These are phyloP conservation scores for Labeo catla DNA, from an alignment of 2,113 vertebrate genomes.

Conservation along the genomic window DNA sequence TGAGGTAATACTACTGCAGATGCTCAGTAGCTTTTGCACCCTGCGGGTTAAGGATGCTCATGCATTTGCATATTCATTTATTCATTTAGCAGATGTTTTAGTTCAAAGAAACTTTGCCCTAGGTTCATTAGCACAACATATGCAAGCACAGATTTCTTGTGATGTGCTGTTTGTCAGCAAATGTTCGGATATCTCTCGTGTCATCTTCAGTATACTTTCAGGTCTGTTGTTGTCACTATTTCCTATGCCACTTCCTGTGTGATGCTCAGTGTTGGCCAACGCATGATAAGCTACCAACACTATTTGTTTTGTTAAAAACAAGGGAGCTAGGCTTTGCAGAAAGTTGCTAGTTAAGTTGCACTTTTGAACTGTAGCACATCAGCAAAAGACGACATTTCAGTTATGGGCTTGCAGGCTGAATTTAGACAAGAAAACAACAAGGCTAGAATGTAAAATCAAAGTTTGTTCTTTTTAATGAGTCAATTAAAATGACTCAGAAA, in stretches of 20 bases:
- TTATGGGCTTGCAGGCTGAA: background rate
- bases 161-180: slow-evolving; percentile 33
- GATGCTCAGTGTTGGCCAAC: background rate
- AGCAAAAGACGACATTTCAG: background rate
- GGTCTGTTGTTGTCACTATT: background rate
- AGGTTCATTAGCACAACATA: slow-evolving; percentile 14
- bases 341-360: background rate
- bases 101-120: slow-evolving; percentile 23
- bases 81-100: slow-evolving; percentile 35
- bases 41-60: background rate
- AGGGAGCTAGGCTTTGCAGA: background rate
- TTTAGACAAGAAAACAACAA: background rate
- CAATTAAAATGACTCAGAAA: background rate
- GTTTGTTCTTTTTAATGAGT: background rate
- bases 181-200: slow-evolving; percentile 1
- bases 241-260: slow-evolving; percentile 2
- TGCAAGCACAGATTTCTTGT: slow-evolving; percentile 17
- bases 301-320: background rate
- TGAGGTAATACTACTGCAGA: slow-evolving; percentile 31
- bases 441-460: background rate
- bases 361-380: background rate
- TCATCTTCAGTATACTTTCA: background rate
- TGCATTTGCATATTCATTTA: slow-evolving; percentile 24
- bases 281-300: background rate
- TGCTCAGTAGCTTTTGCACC: background rate